phyloP scores from a whole-genome alignment of 2,888 invertebrate species.

The Microdon myrmicae region DNA sequence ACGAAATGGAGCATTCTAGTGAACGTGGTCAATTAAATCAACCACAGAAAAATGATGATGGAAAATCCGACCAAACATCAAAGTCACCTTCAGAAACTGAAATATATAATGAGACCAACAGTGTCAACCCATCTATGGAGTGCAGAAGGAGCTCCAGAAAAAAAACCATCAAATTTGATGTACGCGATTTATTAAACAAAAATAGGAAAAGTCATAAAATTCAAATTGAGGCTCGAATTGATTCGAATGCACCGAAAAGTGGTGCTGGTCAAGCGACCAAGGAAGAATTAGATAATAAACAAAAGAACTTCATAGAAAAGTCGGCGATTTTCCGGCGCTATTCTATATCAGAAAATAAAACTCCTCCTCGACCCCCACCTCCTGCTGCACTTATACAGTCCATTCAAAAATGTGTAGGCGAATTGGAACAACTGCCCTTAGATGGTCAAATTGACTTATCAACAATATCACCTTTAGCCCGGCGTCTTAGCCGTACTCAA shows the following conservation, averaged over 20 bases:
- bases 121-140: slow-evolving; percentile 40
- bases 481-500: slow-evolving; percentile 55
- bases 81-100: slow-evolving; percentile 21
- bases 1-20: slow-evolving; percentile 37
- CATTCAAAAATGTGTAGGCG: slow-evolving; percentile 40
- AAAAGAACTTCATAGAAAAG: slow-evolving; percentile 57
- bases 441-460: slow-evolving; percentile 23
- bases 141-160: slow-evolving; percentile 65
- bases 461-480: slow-evolving; percentile 33
- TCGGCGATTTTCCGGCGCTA: slow-evolving; percentile 58
- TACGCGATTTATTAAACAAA: slow-evolving; percentile 63
- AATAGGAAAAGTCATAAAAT: slow-evolving; percentile 63
- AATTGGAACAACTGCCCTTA: slow-evolving; percentile 29
- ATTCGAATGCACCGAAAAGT: slow-evolving; percentile 58
- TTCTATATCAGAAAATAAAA: slow-evolving; percentile 57
- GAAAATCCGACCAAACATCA: slow-evolving; percentile 23
- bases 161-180: slow-evolving; percentile 65
- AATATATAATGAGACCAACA: slow-evolving; percentile 14
- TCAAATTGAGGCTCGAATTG: slow-evolving; percentile 64
- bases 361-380: slow-evolving; percentile 52
- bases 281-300: slow-evolving; percentile 55
- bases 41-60: neutral
- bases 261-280: slow-evolving; percentile 15
- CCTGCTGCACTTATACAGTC: slow-evolving; percentile 47
- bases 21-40: slow-evolving; percentile 15